Conservation (phyloP, 2,797 vertebrate species). For the Yasuhikotakia modesta region DNA sequence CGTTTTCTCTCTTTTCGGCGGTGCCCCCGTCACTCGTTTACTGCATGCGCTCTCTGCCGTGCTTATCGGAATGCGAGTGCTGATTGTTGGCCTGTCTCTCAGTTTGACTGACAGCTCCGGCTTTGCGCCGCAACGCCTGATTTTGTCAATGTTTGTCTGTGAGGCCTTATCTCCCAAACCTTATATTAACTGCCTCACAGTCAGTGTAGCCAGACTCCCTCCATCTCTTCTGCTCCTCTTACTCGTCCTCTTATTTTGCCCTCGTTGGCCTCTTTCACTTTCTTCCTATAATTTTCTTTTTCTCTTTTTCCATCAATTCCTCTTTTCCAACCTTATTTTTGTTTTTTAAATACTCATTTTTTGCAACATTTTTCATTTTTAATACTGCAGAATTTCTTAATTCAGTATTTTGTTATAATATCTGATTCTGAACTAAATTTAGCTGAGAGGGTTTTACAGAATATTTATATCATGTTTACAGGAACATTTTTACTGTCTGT, state of each 20-base stretch:
- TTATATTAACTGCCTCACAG: conserved; percentile 83
- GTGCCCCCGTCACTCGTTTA: conserved; percentile 69
- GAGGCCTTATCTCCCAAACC: conserved; percentile 79
- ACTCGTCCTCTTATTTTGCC: conserved; percentile 51
- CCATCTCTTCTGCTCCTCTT: conserved; percentile 68
- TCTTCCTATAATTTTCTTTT: conserved; percentile 41
- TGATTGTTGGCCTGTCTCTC: conserved; percentile 83
- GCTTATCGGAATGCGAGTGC: conserved; percentile 79
- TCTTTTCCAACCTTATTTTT: conserved; percentile 33
- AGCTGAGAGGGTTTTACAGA: too few relatives aligned
- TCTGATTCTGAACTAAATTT: neutral
- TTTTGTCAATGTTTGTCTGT: conserved; percentile 84
- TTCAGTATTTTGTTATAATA: neutral
- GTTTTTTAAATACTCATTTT: too few relatives aligned
- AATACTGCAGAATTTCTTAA: too few relatives aligned
- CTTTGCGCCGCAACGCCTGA: conserved; percentile 79
- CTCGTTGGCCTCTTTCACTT: conserved; percentile 54
- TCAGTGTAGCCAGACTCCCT: conserved; percentile 78
- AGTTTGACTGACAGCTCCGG: conserved; percentile 79
- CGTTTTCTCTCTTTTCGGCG: conserved; percentile 14
- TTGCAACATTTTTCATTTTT: too few relatives aligned
- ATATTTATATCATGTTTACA: too few relatives aligned
- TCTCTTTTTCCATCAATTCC: conserved; percentile 53
- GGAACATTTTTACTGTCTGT: too few relatives aligned
- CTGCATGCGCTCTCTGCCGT: conserved; percentile 76